These are phyloP conservation scores for Anthophora plumipes DNA, from an alignment of 2,888 invertebrate species.

Conservation along the genomic window DNA sequence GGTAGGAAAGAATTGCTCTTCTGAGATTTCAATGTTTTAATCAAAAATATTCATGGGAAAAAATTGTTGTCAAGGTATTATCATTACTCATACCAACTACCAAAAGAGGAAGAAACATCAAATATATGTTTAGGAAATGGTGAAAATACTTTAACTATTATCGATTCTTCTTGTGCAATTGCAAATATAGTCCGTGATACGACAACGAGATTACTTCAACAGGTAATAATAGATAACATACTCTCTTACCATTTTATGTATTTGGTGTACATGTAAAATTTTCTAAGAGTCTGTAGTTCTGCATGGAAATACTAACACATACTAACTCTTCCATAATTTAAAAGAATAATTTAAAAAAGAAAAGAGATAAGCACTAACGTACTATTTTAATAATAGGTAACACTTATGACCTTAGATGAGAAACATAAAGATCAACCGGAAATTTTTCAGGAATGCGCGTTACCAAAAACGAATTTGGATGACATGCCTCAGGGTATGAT, in stretches of 20 bases:
- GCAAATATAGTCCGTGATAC: constrained; percentile 75
- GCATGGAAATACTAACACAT: constrained; percentile 21
- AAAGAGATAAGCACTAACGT: constrained; percentile 34
- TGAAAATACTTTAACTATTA: constrained; percentile 48
- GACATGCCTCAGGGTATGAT: constrained; percentile 63
- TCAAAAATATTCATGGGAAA: constrained; percentile 7
- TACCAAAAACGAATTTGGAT: constrained; percentile 50
- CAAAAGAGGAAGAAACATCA: constrained; percentile 83
- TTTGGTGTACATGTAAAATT: not conserved
- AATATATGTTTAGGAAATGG: constrained; percentile 66
- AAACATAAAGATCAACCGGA: constrained; percentile 68
- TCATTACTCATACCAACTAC: constrained; percentile 88
- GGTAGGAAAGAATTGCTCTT: constrained; percentile 84
- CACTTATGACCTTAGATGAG: constrained; percentile 80
- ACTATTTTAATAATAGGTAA: constrained; percentile 74
- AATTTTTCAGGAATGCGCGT: constrained; percentile 59
- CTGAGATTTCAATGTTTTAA: not conserved
- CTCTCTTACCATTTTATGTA: not conserved
- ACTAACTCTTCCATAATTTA: constrained; percentile 22
- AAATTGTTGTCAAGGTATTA: constrained; percentile 86
- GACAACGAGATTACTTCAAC: constrained; percentile 78
- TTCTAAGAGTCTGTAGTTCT: not conserved
- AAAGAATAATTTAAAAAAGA: not conserved
- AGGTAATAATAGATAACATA: constrained; percentile 67
- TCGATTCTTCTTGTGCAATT: constrained; percentile 61